Percentiles rank a stretch among this genome's conserved stretches.
These are phyloP conservation scores for Triplophysa bombifrons DNA, from an alignment of 2,797 vertebrate genomes.

Conservation along the genomic window DNA sequence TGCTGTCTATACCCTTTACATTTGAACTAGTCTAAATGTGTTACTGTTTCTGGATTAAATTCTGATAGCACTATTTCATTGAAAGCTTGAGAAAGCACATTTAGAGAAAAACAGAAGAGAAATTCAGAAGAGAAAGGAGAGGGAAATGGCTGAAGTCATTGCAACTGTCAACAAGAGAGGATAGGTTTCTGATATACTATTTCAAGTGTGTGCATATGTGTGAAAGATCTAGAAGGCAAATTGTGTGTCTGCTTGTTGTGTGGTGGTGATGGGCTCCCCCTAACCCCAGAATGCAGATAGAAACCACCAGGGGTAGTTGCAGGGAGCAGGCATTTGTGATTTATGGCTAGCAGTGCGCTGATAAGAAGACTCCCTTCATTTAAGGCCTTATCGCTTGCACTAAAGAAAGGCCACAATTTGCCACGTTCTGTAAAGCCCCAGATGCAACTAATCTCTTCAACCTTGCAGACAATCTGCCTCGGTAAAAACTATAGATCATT, in stretches of 20 bases:
- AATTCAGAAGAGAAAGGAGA: not conserved
- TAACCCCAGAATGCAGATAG: slow-evolving; percentile 79
- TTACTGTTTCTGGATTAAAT: slow-evolving; percentile 78
- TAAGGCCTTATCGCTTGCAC: slow-evolving; percentile 82
- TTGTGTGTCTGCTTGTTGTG: slow-evolving; percentile 58
- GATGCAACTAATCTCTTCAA: slow-evolving; percentile 85
- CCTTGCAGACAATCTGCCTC: slow-evolving; percentile 81
- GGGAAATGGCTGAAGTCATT: slow-evolving; percentile 13
- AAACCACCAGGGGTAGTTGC: slow-evolving; percentile 79
- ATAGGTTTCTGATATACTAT: slow-evolving; percentile 47
- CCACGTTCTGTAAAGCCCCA: slow-evolving; percentile 84
- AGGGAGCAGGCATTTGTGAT: slow-evolving; percentile 82
- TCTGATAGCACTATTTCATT: slow-evolving; percentile 76
- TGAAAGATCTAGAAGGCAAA: slow-evolving; percentile 46
- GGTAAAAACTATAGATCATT: slow-evolving; percentile 81
- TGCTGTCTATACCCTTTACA: slow-evolving; percentile 66
- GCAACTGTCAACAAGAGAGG: slow-evolving; percentile 8
- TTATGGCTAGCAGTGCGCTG: slow-evolving; percentile 83
- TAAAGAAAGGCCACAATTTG: slow-evolving; percentile 89
- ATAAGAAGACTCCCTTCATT: slow-evolving; percentile 86
- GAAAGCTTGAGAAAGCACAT: slow-evolving; percentile 69
- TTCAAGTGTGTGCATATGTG: slow-evolving; percentile 53
- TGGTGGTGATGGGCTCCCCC: slow-evolving; percentile 74
- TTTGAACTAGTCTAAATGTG: slow-evolving; percentile 68
- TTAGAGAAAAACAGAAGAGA: slow-evolving; percentile 30